Evolutionary conservation across 2,113 vertebrate species (phyloP).

Genomic region (Neolamprologus caudopunctatus): DNA sequence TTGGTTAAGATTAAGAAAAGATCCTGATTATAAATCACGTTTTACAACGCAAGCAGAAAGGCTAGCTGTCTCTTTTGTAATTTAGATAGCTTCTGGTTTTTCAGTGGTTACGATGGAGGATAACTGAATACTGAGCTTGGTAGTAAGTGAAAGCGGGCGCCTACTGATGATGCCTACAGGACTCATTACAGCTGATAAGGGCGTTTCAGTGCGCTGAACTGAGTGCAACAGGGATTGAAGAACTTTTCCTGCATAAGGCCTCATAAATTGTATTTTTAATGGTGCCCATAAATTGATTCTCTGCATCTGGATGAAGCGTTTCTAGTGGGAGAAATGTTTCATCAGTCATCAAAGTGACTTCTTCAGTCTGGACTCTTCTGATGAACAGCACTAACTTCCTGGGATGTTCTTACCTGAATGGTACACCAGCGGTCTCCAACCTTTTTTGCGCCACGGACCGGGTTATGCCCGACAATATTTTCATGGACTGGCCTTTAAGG

Average conservation of each 20-base stretch:
- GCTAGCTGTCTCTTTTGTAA: not conserved
- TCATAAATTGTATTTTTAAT: not conserved
- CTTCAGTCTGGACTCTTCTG: not conserved
- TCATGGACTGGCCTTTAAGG: too few species aligned
- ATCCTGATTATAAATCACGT: not conserved
- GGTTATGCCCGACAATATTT: too few species aligned
- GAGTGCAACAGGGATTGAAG: not conserved
- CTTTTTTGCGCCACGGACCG: too few species aligned
- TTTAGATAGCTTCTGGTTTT: not conserved
- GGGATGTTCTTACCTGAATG: not conserved
- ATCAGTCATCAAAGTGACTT: not conserved
- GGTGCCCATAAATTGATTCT: not conserved
- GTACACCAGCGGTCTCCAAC: not conserved
- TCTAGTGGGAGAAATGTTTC: not conserved
- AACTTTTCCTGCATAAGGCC: not conserved
- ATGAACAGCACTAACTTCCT: not conserved
- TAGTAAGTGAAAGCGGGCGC: not conserved
- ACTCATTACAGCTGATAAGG: not conserved
- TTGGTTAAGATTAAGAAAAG: not conserved
- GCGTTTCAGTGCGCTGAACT: not conserved
- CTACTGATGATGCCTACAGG: not conserved
- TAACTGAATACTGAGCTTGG: not conserved
- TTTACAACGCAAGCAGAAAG: rapidly evolving
- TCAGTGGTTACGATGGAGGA: not conserved
- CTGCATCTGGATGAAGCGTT: not conserved